A percentile compares a stretch with the other conserved stretches of the same genome.
Evolutionary conservation across 2,888 invertebrate species (phyloP).

Genomic region (Buathra laborator): DNA sequence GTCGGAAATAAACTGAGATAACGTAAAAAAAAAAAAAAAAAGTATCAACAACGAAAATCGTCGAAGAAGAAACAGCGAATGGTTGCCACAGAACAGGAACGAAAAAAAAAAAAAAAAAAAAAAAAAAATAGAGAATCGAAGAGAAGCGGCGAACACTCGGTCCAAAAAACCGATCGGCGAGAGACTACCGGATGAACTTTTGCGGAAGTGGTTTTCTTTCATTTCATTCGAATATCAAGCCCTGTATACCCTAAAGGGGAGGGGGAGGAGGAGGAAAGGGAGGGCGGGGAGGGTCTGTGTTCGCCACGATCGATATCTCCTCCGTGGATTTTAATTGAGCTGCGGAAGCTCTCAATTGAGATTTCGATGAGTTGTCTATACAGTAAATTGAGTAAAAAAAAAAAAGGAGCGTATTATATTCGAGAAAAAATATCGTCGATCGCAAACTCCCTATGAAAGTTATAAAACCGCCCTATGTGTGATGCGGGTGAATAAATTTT

Average conservation of each 20-base stretch:
- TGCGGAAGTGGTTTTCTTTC: slow-evolving; percentile 70
- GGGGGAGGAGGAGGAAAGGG: too few relatives aligned
- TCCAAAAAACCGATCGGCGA: slow-evolving; percentile 67
- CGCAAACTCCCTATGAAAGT: not conserved
- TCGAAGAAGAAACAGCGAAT: slow-evolving; percentile 31
- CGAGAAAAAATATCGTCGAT: slow-evolving; percentile 24
- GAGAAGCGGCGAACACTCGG: slow-evolving; percentile 56
- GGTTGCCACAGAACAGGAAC: slow-evolving; percentile 15
- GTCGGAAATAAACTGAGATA: slow-evolving; percentile 59
- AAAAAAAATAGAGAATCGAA: slow-evolving; percentile 38
- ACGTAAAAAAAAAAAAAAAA: slow-evolving; percentile 43
- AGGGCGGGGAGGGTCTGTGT: slow-evolving; percentile 42
- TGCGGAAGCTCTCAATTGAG: slow-evolving; percentile 70
- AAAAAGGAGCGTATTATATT: slow-evolving; percentile 37
- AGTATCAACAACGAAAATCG: slow-evolving; percentile 39
- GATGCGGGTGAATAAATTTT: slow-evolving; percentile 18
- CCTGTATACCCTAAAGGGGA: slow-evolving; percentile 29
- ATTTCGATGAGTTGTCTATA: slow-evolving; percentile 67
- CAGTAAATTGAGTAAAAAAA: slow-evolving; percentile 54
- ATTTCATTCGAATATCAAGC: slow-evolving; percentile 68
- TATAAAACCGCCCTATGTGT: not conserved
- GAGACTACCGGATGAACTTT: slow-evolving; percentile 69
- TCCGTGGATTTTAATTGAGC: slow-evolving; percentile 70
- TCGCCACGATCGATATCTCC: slow-evolving; percentile 69
- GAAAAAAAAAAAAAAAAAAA: not conserved